phyloP scores from a whole-genome alignment of 2,113 vertebrate genomes.

The Macquaria ambigua region DNA sequence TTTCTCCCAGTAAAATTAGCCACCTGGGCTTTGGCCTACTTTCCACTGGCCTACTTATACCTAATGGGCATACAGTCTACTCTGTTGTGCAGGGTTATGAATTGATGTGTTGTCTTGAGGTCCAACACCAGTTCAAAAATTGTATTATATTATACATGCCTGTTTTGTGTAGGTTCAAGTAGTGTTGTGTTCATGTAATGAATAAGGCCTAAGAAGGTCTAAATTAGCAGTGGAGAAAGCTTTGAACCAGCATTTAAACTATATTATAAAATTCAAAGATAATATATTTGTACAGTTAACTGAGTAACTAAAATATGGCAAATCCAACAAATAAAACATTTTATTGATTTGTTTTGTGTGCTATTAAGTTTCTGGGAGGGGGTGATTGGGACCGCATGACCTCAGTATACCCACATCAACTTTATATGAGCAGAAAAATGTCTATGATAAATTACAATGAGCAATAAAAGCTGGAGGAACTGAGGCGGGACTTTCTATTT shows the following conservation, averaged over 20 bases:
- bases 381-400: background rate
- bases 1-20: slow-evolving; percentile 31
- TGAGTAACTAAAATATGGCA: background rate
- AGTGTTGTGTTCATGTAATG: background rate
- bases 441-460: background rate
- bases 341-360: background rate
- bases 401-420: background rate
- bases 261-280: background rate
- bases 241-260: background rate
- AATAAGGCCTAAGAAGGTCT: too few species aligned
- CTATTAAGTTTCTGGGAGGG: background rate
- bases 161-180: background rate
- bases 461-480: background rate
- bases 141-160: background rate
- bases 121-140: background rate
- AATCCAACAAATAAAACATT: background rate
- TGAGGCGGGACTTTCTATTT: background rate
- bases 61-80: background rate
- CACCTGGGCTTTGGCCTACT: slow-evolving; percentile 42
- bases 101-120: background rate
- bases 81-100: background rate
- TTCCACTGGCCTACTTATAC: slow-evolving; percentile 28
- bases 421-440: background rate
- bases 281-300: background rate
- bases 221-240: background rate